Conservation (phyloP, 2,113 vertebrate species). For the Bombycilla garrulus region DNA sequence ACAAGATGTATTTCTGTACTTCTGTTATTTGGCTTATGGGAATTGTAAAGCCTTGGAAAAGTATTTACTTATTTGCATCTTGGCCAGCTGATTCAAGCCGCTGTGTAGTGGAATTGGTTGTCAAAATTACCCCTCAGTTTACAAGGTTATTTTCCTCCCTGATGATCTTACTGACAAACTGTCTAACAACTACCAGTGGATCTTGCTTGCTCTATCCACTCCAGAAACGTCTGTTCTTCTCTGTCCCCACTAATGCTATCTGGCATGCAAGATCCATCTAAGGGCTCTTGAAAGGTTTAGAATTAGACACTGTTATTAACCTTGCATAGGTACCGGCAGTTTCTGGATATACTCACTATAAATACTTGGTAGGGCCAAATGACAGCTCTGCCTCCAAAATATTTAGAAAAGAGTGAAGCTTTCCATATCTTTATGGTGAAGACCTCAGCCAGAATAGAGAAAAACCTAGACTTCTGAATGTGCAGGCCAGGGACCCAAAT, state of each 20-base stretch:
- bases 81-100: neutral
- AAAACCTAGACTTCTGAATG: neutral
- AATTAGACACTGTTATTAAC: neutral
- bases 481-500: neutral
- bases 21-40: neutral
- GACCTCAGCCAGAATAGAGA: neutral
- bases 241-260: neutral
- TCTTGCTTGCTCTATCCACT: neutral
- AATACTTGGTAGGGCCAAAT: neutral
- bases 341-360: neutral
- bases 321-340: accelerated
- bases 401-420: neutral
- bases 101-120: neutral
- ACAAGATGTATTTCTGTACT: neutral
- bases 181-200: neutral
- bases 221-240: neutral
- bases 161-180: neutral
- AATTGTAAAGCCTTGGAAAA: neutral
- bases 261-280: neutral
- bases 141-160: neutral
- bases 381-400: neutral
- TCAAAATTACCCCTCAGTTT: neutral
- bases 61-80: neutral
- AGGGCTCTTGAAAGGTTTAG: neutral
- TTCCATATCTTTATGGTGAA: neutral